These are phyloP conservation scores for Pogona vitticeps DNA, from an alignment of 2,113 vertebrate genomes.

Conservation along the genomic window DNA sequence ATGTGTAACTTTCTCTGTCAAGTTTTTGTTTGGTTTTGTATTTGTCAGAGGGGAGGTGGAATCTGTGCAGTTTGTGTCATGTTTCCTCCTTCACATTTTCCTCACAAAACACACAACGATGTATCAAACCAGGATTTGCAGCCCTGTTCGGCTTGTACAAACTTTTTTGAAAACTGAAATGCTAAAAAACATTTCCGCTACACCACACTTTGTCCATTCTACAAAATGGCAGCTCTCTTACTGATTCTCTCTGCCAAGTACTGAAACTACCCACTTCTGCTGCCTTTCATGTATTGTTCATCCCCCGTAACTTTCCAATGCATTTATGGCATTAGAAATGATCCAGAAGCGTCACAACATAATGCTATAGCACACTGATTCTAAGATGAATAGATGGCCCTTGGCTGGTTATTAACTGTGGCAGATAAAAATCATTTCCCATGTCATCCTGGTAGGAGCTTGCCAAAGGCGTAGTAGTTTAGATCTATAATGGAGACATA, in stretches of 20 bases:
- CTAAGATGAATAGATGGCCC: slow-evolving; percentile 38
- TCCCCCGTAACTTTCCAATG: neutral
- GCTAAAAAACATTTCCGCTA: neutral
- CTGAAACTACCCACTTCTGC: neutral
- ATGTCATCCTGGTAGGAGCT: slow-evolving; percentile 12
- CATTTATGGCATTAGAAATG: neutral
- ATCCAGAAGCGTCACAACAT: fast-evolving
- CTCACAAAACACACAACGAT: too few relatives aligned
- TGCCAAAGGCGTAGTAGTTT: slow-evolving; percentile 16
- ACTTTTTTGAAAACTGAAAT: neutral
- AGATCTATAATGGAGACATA: slow-evolving; percentile 25
- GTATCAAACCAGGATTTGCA: neutral
- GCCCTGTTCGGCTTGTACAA: slow-evolving; percentile 8
- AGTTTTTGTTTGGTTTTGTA: too few relatives aligned
- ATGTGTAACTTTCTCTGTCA: too few relatives aligned
- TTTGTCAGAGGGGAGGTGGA: too few relatives aligned
- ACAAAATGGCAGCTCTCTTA: neutral
- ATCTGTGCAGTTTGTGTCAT: too few relatives aligned
- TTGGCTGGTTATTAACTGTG: slow-evolving; percentile 40
- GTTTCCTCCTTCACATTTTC: too few relatives aligned
- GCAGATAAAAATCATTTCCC: slow-evolving; percentile 42
- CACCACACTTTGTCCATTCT: fast-evolving
- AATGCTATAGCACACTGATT: slow-evolving; percentile 8
- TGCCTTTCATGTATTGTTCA: neutral
- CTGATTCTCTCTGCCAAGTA: fast-evolving